Evolutionary conservation across 2,888 invertebrate genomes (phyloP).

Genomic region (Pterostichus madidus): DNA sequence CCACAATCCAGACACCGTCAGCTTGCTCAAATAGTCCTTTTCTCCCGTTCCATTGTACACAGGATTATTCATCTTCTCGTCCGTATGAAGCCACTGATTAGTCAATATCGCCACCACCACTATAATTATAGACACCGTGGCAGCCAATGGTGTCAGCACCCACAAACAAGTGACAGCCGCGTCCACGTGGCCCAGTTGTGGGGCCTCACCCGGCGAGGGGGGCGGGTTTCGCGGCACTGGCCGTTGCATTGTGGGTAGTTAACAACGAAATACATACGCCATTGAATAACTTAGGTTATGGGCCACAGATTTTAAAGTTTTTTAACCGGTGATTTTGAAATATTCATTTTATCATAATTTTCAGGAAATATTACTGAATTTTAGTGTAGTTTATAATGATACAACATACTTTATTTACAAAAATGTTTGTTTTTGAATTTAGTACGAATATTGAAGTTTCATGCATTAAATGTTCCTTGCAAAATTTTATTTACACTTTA

Average conservation of each 20-base stretch:
- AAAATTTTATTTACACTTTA: no score
- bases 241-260: constrained; percentile 71
- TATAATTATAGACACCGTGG: constrained; percentile 85
- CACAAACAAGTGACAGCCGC: constrained; percentile 82
- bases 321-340: background rate
- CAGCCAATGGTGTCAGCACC: constrained; percentile 83
- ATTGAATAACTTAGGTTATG: constrained; percentile 13
- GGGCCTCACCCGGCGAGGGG: constrained; percentile 70
- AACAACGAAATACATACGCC: background rate
- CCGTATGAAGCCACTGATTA: constrained; percentile 92
- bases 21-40: constrained; percentile 84
- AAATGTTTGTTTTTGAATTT: no score
- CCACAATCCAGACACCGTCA: constrained; percentile 91
- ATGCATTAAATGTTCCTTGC: background rate
- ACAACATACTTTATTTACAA: background rate
- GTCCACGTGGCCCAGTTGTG: constrained; percentile 77
- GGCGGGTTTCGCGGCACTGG: constrained; percentile 72
- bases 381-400: background rate
- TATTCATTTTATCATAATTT: constrained; percentile 29
- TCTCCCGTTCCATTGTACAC: constrained; percentile 88
- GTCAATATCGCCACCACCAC: constrained; percentile 87
- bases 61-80: constrained; percentile 90
- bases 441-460: background rate
- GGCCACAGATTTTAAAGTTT: constrained; percentile 29
- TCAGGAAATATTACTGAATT: background rate